Evolutionary conservation across 2,888 invertebrate species (phyloP).

Genomic region (Neria commutata): DNA sequence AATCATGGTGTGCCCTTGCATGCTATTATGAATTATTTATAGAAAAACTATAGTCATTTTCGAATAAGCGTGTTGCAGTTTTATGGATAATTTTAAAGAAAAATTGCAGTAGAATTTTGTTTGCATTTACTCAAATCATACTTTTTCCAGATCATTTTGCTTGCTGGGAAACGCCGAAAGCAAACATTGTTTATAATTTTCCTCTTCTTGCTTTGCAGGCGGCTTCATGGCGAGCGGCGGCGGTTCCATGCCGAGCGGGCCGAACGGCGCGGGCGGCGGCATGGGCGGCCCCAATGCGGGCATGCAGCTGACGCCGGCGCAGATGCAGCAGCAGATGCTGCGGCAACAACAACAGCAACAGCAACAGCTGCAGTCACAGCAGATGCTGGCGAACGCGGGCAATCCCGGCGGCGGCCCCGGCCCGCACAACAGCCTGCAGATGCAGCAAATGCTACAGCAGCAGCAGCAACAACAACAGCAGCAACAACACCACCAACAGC

Average conservation of each 20-base stretch:
- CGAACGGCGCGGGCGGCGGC: constrained; percentile 32
- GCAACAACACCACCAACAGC: constrained; percentile 24
- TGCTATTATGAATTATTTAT: too few relatives aligned
- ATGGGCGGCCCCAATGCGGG: constrained; percentile 51
- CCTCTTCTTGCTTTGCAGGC: constrained; percentile 29
- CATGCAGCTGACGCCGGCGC: constrained; percentile 60
- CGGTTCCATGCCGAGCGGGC: constrained; percentile 42
- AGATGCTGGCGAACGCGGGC: constrained; percentile 43
- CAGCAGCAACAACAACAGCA: constrained; percentile 50
- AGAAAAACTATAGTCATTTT: too few relatives aligned
- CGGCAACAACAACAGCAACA: constrained; percentile 61
- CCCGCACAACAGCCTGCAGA: constrained; percentile 47
- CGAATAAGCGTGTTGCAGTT: too few relatives aligned
- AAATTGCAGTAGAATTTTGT: too few relatives aligned
- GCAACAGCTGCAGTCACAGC: constrained; percentile 60
- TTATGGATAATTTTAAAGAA: too few relatives aligned
- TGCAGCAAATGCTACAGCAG: constrained; percentile 59
- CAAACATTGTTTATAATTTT: constrained; percentile 6
- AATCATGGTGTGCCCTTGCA: too few relatives aligned
- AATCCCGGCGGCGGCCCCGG: constrained; percentile 35
- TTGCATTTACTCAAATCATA: too few relatives aligned
- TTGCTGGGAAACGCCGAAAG: too few relatives aligned
- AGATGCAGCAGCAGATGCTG: constrained; percentile 65
- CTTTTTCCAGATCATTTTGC: too few relatives aligned
- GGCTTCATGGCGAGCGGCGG: constrained; percentile 52